Conservation (phyloP, 2,888 invertebrate species). For the Diplolepis rosae region DNA sequence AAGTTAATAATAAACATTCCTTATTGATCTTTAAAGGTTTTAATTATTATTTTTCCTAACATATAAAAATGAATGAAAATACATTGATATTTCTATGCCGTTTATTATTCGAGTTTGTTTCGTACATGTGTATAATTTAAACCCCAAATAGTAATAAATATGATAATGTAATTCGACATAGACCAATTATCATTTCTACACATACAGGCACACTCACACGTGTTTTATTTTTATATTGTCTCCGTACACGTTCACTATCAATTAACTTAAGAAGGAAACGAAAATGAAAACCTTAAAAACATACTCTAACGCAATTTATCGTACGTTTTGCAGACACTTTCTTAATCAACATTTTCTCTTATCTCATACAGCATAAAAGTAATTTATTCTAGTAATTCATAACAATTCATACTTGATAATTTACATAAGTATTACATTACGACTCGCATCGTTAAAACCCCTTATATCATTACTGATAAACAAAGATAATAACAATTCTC, state of each 20-base stretch:
- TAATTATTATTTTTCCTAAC: too few species aligned
- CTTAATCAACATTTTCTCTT: background rate
- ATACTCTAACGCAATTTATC: constrained; percentile 18
- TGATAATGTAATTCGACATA: constrained; percentile 2
- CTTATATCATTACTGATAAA: constrained; percentile 36
- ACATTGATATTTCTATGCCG: background rate
- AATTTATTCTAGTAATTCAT: constrained; percentile 13
- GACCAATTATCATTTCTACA: background rate
- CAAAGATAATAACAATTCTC: constrained; percentile 40
- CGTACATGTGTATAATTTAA: constrained; percentile 14
- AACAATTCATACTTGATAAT: constrained; percentile 10
- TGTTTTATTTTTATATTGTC: constrained; percentile 14
- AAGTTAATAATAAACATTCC: too few species aligned
- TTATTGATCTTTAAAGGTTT: too few species aligned
- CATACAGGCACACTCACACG: background rate
- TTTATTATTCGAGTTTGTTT: constrained; percentile 18
- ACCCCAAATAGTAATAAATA: constrained; percentile 20
- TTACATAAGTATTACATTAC: constrained; percentile 22
- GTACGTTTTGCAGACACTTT: constrained; percentile 14
- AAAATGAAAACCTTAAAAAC: constrained; percentile 26
- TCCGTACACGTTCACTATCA: background rate
- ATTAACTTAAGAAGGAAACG: constrained; percentile 12
- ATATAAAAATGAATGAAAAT: too few species aligned
- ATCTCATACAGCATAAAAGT: background rate
- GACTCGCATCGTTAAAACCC: constrained; percentile 25